Evolutionary conservation across 2,888 invertebrate genomes (phyloP).

Genomic region (Drosophila merina): DNA sequence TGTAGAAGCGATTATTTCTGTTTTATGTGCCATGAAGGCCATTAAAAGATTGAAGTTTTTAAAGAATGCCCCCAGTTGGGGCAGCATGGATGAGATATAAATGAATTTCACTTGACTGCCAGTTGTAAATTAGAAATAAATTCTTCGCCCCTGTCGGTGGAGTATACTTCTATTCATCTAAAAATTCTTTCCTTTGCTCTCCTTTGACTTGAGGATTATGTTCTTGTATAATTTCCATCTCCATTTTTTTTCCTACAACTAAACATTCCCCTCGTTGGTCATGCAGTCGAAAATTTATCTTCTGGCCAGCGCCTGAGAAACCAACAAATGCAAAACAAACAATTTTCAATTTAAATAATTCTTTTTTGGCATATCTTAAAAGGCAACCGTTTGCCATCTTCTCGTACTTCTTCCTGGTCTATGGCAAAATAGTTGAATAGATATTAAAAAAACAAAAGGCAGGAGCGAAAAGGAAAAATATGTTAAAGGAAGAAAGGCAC

Average conservation of each 20-base stretch:
- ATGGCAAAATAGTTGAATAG: conserved; percentile 33
- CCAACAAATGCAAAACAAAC: conserved; percentile 53
- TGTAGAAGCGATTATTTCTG: conserved; percentile 36
- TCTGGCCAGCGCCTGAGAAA: conserved; percentile 35
- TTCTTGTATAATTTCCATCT: conserved; percentile 6
- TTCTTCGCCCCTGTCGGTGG: conserved; percentile 11
- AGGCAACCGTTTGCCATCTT: conserved; percentile 14
- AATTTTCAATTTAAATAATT: conserved; percentile 73
- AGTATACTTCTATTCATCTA: conserved; percentile 11
- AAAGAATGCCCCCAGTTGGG: conserved; percentile 8
- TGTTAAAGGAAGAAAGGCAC: conserved; percentile 31
- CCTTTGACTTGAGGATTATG: conserved; percentile 31
- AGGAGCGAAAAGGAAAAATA: conserved; percentile 17
- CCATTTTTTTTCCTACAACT: conserved; percentile 20
- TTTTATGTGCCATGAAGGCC: conserved; percentile 31
- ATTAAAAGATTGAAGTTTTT: conserved; percentile 46
- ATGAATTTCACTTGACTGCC: conserved; percentile 27
- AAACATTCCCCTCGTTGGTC: conserved; percentile 36
- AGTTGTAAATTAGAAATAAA: conserved; percentile 32
- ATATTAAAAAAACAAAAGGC: conserved; percentile 35
- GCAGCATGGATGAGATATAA: conserved; percentile 27
- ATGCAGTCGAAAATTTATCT: conserved; percentile 52
- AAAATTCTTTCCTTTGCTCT: neutral
- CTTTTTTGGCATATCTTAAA: conserved; percentile 48
- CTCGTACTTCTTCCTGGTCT: conserved; percentile 4